phyloP scores from a whole-genome alignment of 2,888 invertebrate species.

The Venustoraphidia nigricollis region DNA sequence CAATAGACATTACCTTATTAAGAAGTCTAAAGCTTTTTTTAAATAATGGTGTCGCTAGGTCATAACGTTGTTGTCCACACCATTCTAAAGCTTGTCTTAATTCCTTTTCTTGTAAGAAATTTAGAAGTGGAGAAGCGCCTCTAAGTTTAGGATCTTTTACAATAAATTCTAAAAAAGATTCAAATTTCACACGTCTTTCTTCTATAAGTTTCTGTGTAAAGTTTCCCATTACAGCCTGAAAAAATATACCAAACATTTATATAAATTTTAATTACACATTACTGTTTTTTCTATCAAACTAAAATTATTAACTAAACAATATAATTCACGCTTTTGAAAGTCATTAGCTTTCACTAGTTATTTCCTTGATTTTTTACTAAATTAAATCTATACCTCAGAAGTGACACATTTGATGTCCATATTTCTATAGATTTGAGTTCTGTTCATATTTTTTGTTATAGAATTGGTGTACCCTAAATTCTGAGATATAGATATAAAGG shows the following conservation, averaged over 20 bases:
- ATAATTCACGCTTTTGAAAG: no score
- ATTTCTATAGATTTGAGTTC: no score
- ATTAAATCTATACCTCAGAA: no score
- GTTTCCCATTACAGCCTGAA: constrained; percentile 47
- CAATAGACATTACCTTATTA: constrained; percentile 35
- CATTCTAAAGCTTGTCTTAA: constrained; percentile 41
- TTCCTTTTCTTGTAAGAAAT: constrained; percentile 51
- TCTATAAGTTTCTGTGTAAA: constrained; percentile 52
- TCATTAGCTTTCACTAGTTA: no score
- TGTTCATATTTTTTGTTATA: no score
- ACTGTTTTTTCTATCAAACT: no score
- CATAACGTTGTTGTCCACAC: constrained; percentile 40
- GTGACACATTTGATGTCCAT: no score
- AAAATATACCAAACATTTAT: constrained; percentile 10
- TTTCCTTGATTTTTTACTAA: no score
- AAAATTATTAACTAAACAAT: not conserved
- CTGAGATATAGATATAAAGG: no score
- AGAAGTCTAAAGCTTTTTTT: constrained; percentile 53
- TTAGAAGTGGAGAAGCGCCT: constrained; percentile 37
- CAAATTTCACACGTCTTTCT: constrained; percentile 47
- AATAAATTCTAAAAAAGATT: constrained; percentile 40
- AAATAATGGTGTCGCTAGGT: constrained; percentile 42
- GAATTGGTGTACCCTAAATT: no score
- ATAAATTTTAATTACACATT: not conserved
- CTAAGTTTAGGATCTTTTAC: constrained; percentile 37